A percentile compares a stretch with the other conserved stretches of the same genome.
Conservation (phyloP, 1,140 invertebrate species). For the Lepidotrigona ventralis region DNA sequence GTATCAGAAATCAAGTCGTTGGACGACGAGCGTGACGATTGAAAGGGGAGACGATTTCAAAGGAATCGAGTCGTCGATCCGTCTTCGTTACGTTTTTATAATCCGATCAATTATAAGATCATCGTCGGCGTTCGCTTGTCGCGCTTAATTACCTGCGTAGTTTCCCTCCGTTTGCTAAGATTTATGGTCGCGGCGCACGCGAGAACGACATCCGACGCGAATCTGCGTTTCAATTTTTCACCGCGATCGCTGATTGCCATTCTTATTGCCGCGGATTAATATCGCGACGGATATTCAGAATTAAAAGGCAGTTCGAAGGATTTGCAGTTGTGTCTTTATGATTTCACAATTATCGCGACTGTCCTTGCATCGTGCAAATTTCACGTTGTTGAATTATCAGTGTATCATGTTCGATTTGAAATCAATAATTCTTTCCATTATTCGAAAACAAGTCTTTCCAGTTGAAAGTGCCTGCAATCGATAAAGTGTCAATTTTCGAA, state of each 20-base stretch:
- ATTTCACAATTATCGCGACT: no score
- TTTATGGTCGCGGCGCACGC: slow-evolving; percentile 35
- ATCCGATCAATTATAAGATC: slow-evolving; percentile 42
- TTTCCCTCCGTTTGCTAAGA: slow-evolving; percentile 45
- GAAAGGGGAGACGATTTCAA: slow-evolving; percentile 5
- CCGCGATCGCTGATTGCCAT: neutral
- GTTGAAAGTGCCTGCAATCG: no score
- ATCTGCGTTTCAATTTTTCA: slow-evolving; percentile 1
- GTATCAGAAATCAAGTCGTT: neutral
- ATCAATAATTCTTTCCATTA: no score
- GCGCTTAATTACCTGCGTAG: slow-evolving; percentile 36
- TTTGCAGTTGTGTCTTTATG: no score
- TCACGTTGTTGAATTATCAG: no score
- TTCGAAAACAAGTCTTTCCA: no score
- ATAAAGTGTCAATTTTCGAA: no score
- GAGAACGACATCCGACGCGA: slow-evolving; percentile 26
- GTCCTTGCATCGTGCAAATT: no score
- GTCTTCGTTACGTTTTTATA: slow-evolving; percentile 45
- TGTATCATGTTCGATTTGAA: no score
- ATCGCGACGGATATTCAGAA: neutral
- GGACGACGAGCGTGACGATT: neutral
- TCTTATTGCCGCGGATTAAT: slow-evolving; percentile 2
- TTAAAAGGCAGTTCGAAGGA: neutral
- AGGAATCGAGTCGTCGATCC: slow-evolving; percentile 17
- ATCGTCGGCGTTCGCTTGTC: slow-evolving; percentile 38